phyloP scores from a whole-genome alignment of 2,113 vertebrate species.

The Pavo muticus region DNA sequence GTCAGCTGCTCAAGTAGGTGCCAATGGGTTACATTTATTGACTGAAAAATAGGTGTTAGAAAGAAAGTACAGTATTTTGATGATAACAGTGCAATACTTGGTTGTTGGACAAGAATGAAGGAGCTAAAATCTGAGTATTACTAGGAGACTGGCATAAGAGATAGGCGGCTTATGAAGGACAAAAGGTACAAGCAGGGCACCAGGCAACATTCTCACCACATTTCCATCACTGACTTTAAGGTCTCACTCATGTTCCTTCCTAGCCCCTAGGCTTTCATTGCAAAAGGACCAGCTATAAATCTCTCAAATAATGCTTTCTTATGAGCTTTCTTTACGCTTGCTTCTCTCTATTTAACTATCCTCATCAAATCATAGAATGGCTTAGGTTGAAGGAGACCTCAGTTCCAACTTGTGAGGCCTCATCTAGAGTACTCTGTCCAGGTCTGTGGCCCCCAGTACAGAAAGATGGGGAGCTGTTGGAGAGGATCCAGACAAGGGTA shows the following conservation, averaged over 20 bases:
- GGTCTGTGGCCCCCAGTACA: too few species aligned
- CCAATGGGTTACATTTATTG: too few species aligned
- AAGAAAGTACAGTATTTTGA: neutral
- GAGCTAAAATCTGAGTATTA: neutral
- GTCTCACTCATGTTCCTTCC: neutral
- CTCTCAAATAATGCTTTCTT: neutral
- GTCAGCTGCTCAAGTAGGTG: fast-evolving
- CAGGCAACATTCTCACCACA: neutral
- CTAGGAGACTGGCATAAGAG: fast-evolving
- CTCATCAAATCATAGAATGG: too few species aligned
- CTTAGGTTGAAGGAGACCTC: too few species aligned
- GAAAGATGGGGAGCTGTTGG: too few species aligned
- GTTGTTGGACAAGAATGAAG: neutral
- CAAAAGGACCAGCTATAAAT: neutral
- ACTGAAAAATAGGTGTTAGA: neutral
- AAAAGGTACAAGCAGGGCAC: neutral
- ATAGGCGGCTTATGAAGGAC: fast-evolving
- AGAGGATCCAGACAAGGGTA: too few species aligned
- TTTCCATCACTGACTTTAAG: neutral
- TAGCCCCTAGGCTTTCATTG: neutral
- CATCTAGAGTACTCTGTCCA: too few species aligned
- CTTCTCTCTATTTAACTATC: neutral
- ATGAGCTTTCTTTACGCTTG: fast-evolving
- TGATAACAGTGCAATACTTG: neutral
- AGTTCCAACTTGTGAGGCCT: too few species aligned